Evolutionary conservation across 2,888 invertebrate species (phyloP).

Genomic region (Tachina grossa): DNA sequence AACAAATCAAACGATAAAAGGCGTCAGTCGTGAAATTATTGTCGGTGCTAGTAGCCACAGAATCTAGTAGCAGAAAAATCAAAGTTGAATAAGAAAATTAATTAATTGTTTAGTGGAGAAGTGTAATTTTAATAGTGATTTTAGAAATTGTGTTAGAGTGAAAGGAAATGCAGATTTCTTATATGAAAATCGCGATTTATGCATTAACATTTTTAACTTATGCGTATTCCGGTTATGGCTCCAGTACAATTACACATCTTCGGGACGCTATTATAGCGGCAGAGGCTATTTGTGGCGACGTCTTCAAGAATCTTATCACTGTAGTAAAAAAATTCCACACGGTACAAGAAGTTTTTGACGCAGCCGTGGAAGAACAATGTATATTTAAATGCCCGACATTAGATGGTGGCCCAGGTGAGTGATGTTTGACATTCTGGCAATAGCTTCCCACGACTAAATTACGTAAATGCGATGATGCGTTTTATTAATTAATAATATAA

Average conservation of each 20-base stretch:
- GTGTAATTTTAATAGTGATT: background rate
- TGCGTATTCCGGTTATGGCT: conserved; percentile 91
- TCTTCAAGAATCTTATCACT: conserved; percentile 88
- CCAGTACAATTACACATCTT: conserved; percentile 88
- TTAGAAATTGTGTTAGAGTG: background rate
- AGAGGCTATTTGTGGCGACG: conserved; percentile 91
- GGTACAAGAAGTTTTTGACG: conserved; percentile 91
- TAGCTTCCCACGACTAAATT: background rate
- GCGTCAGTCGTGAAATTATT: background rate
- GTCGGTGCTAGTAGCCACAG: background rate
- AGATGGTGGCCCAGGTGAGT: conserved; percentile 74
- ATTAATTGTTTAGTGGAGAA: background rate
- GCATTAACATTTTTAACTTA: conserved; percentile 90
- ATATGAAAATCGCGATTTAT: conserved; percentile 90
- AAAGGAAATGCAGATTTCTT: conserved; percentile 88
- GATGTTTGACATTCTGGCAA: background rate
- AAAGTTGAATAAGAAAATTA: conserved; percentile 18
- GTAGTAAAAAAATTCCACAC: conserved; percentile 89
- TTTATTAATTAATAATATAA: no score
- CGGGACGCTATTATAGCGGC: conserved; percentile 91
- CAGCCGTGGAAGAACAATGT: conserved; percentile 93
- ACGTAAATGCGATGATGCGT: conserved; percentile 13
- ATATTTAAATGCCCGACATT: conserved; percentile 87
- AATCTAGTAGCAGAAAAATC: background rate
- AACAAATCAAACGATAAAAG: no score